Evolutionary conservation across 2,888 invertebrate genomes (phyloP).

Genomic region (Drosophila paucipuncta): DNA sequence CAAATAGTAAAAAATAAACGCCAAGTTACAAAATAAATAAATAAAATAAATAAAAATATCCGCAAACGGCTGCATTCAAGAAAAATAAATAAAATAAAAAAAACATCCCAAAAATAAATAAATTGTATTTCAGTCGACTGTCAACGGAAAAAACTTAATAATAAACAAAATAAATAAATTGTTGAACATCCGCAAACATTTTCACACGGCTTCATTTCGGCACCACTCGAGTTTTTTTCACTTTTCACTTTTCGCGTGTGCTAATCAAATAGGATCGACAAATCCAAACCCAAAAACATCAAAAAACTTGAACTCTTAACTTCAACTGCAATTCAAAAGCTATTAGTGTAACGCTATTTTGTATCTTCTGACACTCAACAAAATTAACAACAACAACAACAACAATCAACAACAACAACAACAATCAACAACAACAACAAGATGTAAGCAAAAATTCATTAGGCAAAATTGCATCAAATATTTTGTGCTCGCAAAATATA

Average conservation of each 20-base stretch:
- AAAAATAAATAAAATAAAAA: background rate
- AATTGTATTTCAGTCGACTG: conserved; percentile 5
- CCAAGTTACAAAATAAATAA: conserved; percentile 29
- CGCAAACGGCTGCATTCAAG: conserved; percentile 23
- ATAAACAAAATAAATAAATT: conserved; percentile 11
- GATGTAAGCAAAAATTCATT: conserved; percentile 62
- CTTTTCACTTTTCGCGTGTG: conserved; percentile 41
- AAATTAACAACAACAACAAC: conserved; percentile 23
- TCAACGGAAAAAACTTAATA: conserved; percentile 3
- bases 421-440: conserved; percentile 30
- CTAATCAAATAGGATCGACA: conserved; percentile 26
- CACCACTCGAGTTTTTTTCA: conserved; percentile 36
- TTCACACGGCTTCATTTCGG: conserved; percentile 38
- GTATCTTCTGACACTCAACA: conserved; percentile 48
- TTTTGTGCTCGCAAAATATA: conserved; percentile 57
- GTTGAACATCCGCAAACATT: conserved; percentile 32
- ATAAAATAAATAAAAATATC: conserved; percentile 15
- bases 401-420: conserved; percentile 20
- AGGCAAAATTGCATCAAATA: conserved; percentile 40
- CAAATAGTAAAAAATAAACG: conserved; percentile 57
- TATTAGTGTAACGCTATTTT: conserved; percentile 44
- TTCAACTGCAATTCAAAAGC: conserved; percentile 29
- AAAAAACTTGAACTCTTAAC: conserved; percentile 27
- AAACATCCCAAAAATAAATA: background rate
- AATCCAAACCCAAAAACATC: conserved; percentile 4